Percentiles rank a stretch among this genome's conserved stretches.
These are phyloP conservation scores for Pachliopta kotzebuea DNA, from an alignment of 2,888 invertebrate genomes.

Conservation along the genomic window DNA sequence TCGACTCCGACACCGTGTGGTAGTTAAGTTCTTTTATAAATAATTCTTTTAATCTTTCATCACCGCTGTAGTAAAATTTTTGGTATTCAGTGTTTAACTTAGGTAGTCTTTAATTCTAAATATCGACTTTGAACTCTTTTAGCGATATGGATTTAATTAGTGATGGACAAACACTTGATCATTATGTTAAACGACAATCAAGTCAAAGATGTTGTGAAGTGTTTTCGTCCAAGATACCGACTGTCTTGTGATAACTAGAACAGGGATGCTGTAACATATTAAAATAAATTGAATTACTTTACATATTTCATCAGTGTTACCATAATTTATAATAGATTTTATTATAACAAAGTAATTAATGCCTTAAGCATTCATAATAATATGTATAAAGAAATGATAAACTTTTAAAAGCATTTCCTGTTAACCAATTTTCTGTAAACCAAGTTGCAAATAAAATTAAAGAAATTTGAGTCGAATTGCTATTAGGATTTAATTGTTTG, in stretches of 20 bases:
- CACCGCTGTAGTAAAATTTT: constrained; percentile 5
- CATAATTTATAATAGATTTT: no score
- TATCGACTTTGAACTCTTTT: background rate
- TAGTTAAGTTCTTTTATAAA: constrained; percentile 14
- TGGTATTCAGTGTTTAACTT: background rate
- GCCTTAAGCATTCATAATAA: no score
- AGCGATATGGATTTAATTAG: background rate
- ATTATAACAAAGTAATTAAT: no score
- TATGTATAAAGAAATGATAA: constrained; percentile 8
- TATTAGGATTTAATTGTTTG: constrained; percentile 27
- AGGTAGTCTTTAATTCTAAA: background rate
- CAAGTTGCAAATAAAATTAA: constrained; percentile 27
- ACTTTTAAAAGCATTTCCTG: constrained; percentile 24
- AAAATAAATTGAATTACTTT: no score
- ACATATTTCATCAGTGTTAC: no score
- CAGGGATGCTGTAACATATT: no score
- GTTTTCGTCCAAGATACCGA: no score
- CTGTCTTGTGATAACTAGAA: no score
- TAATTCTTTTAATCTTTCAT: constrained; percentile 23
- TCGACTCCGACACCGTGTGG: background rate
- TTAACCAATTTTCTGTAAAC: constrained; percentile 26
- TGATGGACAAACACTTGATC: no score
- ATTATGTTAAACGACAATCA: no score
- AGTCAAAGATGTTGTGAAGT: no score
- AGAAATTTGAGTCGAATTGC: constrained; percentile 24